phyloP scores from a whole-genome alignment of 2,888 invertebrate genomes.

The Caenorhabditis drosophilae region DNA sequence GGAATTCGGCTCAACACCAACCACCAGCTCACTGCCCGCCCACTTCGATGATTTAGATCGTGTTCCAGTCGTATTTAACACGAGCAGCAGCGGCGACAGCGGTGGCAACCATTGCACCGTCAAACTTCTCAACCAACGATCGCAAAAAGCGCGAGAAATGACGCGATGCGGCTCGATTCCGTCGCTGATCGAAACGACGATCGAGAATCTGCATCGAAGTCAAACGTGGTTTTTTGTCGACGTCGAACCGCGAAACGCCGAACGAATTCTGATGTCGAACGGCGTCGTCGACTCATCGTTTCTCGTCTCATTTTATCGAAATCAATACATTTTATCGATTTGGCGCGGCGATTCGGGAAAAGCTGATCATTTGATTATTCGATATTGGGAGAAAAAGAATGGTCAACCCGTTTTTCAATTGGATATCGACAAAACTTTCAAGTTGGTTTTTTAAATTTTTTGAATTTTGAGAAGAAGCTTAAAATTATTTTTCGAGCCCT shows the following conservation, averaged over 20 bases:
- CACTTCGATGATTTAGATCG: conserved; percentile 48
- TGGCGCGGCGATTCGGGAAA: conserved; percentile 6
- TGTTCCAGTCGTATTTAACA: conserved; percentile 41
- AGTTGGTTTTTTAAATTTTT: conserved; percentile 30
- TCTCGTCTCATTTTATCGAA: conserved; percentile 12
- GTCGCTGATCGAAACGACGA: too few species aligned
- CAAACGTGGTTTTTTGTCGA: conserved; percentile 51
- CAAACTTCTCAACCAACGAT: conserved; percentile 29
- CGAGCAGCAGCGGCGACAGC: conserved; percentile 4
- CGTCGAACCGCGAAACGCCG: conserved; percentile 30
- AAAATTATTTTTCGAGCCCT: neutral
- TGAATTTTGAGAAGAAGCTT: too few species aligned
- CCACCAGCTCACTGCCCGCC: conserved; percentile 31
- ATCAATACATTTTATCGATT: conserved; percentile 19
- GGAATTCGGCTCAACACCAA: conserved; percentile 30
- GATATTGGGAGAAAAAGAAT: conserved; percentile 17
- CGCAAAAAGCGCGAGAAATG: conserved; percentile 18
- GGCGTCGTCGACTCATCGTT: conserved; percentile 32
- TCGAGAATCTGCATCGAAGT: conserved; percentile 32
- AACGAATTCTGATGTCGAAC: conserved; percentile 39
- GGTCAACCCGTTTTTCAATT: conserved; percentile 20
- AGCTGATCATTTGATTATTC: conserved; percentile 20
- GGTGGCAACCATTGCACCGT: too few species aligned
- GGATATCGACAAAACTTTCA: conserved; percentile 29
- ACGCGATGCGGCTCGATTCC: conserved; percentile 10